phyloP scores from a whole-genome alignment of 1,140 invertebrate genomes.

The Limonius californicus region DNA sequence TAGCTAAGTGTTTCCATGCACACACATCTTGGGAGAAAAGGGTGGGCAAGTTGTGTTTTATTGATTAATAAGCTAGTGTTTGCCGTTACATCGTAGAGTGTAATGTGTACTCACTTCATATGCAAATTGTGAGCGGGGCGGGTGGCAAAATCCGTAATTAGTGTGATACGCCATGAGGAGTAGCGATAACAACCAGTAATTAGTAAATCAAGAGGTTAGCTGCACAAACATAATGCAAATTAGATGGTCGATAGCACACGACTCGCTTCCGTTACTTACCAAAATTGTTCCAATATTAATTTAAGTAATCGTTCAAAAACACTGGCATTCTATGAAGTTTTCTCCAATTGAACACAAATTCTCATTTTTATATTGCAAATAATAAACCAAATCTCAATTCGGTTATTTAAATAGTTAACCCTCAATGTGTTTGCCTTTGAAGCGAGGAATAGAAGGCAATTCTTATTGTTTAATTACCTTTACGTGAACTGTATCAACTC shows the following conservation, averaged over 20 bases:
- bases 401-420: too few relatives aligned
- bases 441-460: too few relatives aligned
- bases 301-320: too few relatives aligned
- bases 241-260: not conserved
- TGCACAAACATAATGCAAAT: conserved; percentile 9
- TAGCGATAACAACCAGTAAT: conserved; percentile 11
- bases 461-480: too few relatives aligned
- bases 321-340: too few relatives aligned
- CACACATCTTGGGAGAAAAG: too few relatives aligned
- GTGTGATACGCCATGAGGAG: conserved; percentile 3
- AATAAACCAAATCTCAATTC: too few relatives aligned
- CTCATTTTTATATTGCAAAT: too few relatives aligned
- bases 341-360: too few relatives aligned
- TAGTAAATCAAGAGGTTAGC: conserved; percentile 4
- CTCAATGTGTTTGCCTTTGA: too few relatives aligned
- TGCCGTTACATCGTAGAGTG: not conserved
- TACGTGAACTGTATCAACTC: too few relatives aligned
- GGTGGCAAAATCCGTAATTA: conserved; percentile 8
- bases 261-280: not conserved
- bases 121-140: conserved; percentile 2
- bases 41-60: not conserved
- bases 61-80: not conserved
- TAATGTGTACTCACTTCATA: conserved; percentile 7
- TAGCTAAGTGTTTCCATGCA: too few relatives aligned
- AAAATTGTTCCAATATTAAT: not conserved